Conservation (phyloP, 2,888 invertebrate species). For the Eustalomyia histrio region DNA sequence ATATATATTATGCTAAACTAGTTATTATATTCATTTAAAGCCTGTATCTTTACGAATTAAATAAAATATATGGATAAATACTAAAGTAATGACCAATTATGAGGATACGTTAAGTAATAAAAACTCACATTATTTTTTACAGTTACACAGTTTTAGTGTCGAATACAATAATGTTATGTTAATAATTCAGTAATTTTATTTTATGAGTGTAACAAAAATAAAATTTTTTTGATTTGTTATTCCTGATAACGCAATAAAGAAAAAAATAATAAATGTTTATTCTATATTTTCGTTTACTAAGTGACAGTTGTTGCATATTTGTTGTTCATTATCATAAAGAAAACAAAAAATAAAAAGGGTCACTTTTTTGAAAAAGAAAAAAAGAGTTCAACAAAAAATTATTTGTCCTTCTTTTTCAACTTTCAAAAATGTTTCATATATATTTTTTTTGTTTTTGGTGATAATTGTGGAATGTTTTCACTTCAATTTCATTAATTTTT, state of each 20-base stretch:
- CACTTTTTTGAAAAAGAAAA: conserved; percentile 5
- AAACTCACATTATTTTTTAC: no score
- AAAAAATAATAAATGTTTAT: conserved; percentile 22
- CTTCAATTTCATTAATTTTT: conserved; percentile 48
- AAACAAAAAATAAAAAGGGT: conserved; percentile 52
- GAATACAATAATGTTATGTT: no score
- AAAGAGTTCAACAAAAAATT: not conserved
- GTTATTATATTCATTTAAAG: no score
- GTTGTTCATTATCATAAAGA: conserved; percentile 46
- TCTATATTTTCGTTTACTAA: conserved; percentile 15
- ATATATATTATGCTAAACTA: no score
- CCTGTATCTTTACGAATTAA: not conserved
- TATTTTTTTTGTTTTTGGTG: conserved; percentile 6
- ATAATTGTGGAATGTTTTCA: conserved; percentile 45
- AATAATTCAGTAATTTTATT: not conserved
- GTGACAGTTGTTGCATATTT: conserved; percentile 58
- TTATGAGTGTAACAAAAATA: conserved; percentile 19
- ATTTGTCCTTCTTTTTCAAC: not conserved
- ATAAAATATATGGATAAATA: not conserved
- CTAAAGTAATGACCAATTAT: no score
- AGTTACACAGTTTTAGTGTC: no score
- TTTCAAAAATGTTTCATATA: not conserved
- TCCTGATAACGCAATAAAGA: conserved; percentile 25
- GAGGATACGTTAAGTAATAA: no score
- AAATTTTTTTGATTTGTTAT: conserved; percentile 32